Evolutionary conservation across 2,113 vertebrate species (phyloP), one percentile per base, ranked within the genome.

Genomic region (Silurus glanis): DNA sequence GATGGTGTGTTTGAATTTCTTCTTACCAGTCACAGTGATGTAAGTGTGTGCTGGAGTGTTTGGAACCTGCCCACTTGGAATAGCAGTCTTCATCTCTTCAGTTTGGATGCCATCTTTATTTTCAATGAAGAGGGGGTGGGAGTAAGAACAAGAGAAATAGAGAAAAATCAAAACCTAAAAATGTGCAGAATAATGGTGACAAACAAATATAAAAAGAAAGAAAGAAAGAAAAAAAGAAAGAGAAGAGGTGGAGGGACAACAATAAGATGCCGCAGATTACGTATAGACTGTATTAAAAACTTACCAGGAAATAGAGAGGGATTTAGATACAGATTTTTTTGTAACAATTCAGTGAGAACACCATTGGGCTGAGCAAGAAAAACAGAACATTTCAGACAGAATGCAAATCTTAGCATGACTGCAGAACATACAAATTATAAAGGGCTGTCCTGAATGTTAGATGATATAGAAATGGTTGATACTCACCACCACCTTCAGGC

Each of bases 11-110:
- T 16, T n/a, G 9, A 23, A 5, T 12, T 56, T 80, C 8, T 53
- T n/a, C 25, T 78, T 87, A 92, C 93, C 92, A 84, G 90, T 88
- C 71, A 93, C 78, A 0, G 89, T 89, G 90, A 95, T 83, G 66
- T 87, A 90, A 5, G 92, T 92, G 19, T 89, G 76, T 0, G 89
- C 87, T 17, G 90, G 67, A 2, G 90, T 93, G 28, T 71, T 62
- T 9, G 93, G 92, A 47, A 92, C 83, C 81, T 86, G 78, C 12
- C 83, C 80, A 3, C 0, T 0, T 37, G 89, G 89, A 25, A 83
- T 53, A 0, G 53, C 47, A 25, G 12, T 81, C 69, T 19, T 76
- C 28, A 88, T 13, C 47, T 59, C 10, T 45, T 83, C 13, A 56
- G n/a, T 7, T 74, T 85, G 79, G 17, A 86, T 25, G 4, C 87